phyloP scores from a whole-genome alignment of 2,797 vertebrate genomes.

The Chloroceryle amazona region DNA sequence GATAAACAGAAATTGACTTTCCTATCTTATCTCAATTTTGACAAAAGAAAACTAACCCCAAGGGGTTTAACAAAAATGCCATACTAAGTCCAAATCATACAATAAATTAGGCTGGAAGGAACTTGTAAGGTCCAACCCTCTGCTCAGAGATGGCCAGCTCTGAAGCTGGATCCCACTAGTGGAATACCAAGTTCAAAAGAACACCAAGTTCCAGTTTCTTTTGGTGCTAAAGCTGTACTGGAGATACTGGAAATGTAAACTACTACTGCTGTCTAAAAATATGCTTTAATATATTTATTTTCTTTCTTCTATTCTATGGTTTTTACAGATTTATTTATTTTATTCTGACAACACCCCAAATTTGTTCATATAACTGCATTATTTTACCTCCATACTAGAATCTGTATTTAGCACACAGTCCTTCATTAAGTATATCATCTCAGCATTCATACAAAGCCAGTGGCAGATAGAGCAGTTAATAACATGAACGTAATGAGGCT shows the following conservation, averaged over 20 bases:
- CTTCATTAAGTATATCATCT: slow-evolving; percentile 20
- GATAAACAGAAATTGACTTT: slow-evolving; percentile 18
- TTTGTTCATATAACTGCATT: background rate
- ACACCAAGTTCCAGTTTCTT: background rate
- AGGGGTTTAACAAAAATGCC: background rate
- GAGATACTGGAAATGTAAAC: background rate
- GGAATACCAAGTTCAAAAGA: background rate
- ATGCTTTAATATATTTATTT: background rate
- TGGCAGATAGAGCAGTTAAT: slow-evolving; percentile 60
- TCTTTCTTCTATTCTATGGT: background rate
- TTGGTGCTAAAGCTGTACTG: background rate
- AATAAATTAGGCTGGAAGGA: background rate
- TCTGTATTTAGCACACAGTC: background rate
- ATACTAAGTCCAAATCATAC: background rate
- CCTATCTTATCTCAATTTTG: slow-evolving; percentile 2
- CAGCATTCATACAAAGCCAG: slow-evolving; percentile 26
- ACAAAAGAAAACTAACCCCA: background rate
- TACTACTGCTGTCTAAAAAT: background rate
- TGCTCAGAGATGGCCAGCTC: background rate
- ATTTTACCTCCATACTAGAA: background rate
- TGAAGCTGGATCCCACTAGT: background rate
- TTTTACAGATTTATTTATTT: background rate
- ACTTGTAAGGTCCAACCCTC: background rate
- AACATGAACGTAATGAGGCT: slow-evolving; percentile 64
- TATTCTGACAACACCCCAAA: background rate